Conservation (phyloP, 2,113 vertebrate genomes). For the Oncorhynchus mykiss region DNA sequence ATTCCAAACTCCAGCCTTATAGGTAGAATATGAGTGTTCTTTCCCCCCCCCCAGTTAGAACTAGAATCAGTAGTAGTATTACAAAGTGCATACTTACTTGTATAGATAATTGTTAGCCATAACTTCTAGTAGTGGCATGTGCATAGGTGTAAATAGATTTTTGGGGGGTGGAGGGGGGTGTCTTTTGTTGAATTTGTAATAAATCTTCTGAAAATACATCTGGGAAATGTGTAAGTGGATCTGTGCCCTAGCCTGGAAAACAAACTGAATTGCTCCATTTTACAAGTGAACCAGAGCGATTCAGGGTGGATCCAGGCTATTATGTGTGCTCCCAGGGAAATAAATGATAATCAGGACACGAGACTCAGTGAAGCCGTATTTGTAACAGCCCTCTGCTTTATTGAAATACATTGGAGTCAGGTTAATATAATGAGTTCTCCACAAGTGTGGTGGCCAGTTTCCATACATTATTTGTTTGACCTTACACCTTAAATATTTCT, state of each 20-base stretch:
- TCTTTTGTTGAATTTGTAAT: slow-evolving; percentile 58
- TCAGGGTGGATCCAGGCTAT: not conserved
- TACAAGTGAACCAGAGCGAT: no score
- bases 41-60: slow-evolving; percentile 8
- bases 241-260: no score
- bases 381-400: slow-evolving; percentile 91
- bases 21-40: slow-evolving; percentile 13
- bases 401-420: slow-evolving; percentile 96
- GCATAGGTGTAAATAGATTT: slow-evolving; percentile 53
- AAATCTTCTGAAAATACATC: slow-evolving; percentile 51
- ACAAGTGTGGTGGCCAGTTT: slow-evolving; percentile 82
- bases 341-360: slow-evolving; percentile 10
- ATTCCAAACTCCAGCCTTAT: slow-evolving; percentile 61
- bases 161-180: not conserved
- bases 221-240: not conserved
- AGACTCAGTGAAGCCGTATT: slow-evolving; percentile 34
- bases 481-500: slow-evolving; percentile 96
- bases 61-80: slow-evolving; percentile 13
- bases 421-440: slow-evolving; percentile 88
- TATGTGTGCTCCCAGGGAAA: slow-evolving; percentile 7
- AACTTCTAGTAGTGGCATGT: slow-evolving; percentile 48
- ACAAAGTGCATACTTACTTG: slow-evolving; percentile 36
- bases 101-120: slow-evolving; percentile 43
- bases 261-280: not conserved
- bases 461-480: slow-evolving; percentile 79